Percentiles rank a stretch among this genome's conserved stretches.
Evolutionary conservation across 2,797 vertebrate species (phyloP).

Genomic region (Amphiprion clarkii): DNA sequence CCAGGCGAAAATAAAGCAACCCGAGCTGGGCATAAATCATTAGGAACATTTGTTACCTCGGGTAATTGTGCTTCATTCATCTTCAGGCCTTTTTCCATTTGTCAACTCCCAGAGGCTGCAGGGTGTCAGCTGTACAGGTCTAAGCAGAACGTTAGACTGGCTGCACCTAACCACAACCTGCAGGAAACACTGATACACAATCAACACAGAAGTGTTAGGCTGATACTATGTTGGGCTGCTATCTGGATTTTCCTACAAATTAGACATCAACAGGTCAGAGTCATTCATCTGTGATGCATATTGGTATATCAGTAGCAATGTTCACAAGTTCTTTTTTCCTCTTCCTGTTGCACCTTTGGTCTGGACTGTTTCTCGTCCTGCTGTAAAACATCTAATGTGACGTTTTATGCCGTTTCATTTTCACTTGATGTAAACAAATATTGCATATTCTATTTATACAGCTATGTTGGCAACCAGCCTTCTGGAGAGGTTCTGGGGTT

Average conservation of each 20-base stretch:
- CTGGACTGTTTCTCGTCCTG: too few species aligned
- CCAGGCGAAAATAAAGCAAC: constrained; percentile 84
- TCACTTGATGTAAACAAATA: too few species aligned
- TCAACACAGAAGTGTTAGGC: background rate
- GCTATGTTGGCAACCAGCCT: background rate
- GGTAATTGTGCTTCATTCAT: constrained; percentile 85
- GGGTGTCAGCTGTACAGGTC: constrained; percentile 67
- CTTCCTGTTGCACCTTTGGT: background rate
- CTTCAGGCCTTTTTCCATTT: constrained; percentile 80
- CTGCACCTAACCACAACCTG: constrained; percentile 41
- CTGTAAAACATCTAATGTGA: too few species aligned
- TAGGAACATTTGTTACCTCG: constrained; percentile 83
- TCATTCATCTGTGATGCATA: background rate
- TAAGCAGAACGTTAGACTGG: constrained; percentile 40
- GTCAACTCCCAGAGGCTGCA: constrained; percentile 76
- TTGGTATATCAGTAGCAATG: background rate
- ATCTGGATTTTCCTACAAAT: background rate
- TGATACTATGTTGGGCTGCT: background rate
- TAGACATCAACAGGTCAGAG: background rate
- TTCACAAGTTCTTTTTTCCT: background rate
- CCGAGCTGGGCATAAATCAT: constrained; percentile 85
- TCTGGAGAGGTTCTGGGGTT: too few species aligned
- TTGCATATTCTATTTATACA: background rate
- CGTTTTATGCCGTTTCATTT: too few species aligned
- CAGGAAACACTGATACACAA: constrained; percentile 28